Evolutionary conservation across 1,140 invertebrate species (phyloP).

Genomic region (Drosophila grimshawi): DNA sequence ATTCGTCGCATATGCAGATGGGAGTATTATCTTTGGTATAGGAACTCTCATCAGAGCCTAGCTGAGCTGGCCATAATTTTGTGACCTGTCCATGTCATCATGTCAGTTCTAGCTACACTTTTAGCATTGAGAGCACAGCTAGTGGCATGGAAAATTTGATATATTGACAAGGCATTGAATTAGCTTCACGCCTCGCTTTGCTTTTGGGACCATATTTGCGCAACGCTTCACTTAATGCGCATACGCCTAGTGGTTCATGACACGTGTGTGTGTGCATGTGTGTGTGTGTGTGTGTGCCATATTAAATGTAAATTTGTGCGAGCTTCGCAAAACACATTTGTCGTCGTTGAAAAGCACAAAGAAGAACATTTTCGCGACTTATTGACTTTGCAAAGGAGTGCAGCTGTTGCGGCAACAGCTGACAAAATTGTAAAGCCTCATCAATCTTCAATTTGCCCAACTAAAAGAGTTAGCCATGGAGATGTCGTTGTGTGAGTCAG

Average conservation of each 20-base stretch:
- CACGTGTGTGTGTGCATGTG: background rate
- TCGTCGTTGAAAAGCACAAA: background rate
- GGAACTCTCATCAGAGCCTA: background rate
- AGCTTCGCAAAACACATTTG: constrained; percentile 53
- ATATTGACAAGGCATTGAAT: constrained; percentile 32
- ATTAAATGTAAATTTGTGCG: constrained; percentile 75
- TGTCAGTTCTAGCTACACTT: background rate
- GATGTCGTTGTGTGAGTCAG: constrained; percentile 44
- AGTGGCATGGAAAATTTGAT: constrained; percentile 41
- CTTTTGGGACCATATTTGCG: background rate
- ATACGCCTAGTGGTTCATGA: constrained; percentile 32
- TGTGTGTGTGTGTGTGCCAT: constrained; percentile 23
- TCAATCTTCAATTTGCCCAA: constrained; percentile 66
- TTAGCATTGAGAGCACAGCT: background rate
- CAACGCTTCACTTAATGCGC: constrained; percentile 41
- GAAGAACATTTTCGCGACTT: constrained; percentile 65
- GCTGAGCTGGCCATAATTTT: constrained; percentile 24
- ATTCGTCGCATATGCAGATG: background rate
- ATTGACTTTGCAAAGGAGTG: constrained; percentile 53
- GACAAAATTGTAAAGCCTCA: constrained; percentile 62
- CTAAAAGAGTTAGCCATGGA: constrained; percentile 4
- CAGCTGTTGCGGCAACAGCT: constrained; percentile 35
- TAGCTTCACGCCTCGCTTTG: constrained; percentile 16
- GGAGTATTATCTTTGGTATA: background rate
- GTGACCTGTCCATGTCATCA: constrained; percentile 23